A percentile compares a stretch with the other conserved stretches of the same genome.
Conservation (phyloP, 2,113 vertebrate species). For the Thamnaconus septentrionalis region DNA sequence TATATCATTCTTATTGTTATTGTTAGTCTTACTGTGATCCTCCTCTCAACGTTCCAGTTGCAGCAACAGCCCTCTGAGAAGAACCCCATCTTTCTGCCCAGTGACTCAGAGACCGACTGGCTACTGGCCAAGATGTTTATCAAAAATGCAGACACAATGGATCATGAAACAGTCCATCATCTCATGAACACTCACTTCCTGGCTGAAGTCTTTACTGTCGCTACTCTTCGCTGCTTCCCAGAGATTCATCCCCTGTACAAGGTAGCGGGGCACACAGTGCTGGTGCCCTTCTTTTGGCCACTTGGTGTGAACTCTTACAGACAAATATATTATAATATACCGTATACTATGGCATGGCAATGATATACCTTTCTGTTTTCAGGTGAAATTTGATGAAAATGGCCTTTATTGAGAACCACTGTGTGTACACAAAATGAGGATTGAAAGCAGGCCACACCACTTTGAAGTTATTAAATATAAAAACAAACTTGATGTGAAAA, state of each 20-base stretch:
- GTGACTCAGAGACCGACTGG: constrained; percentile 72
- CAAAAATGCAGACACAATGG: constrained; percentile 63
- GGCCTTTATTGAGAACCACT: background rate
- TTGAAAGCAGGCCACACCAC: too few relatives aligned
- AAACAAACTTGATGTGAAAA: background rate
- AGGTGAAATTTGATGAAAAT: background rate
- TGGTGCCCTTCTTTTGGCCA: too few relatives aligned
- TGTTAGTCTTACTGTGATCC: too few relatives aligned
- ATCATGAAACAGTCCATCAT: constrained; percentile 67
- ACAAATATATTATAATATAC: too few relatives aligned
- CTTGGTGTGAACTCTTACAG: background rate
- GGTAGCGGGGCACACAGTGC: constrained; percentile 41
- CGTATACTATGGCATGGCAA: too few relatives aligned
- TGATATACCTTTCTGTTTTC: too few relatives aligned
- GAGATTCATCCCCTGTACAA: constrained; percentile 78
- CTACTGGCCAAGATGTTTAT: constrained; percentile 78
- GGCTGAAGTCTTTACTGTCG: constrained; percentile 67
- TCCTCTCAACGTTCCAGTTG: constrained; percentile 28
- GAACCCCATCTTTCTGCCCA: constrained; percentile 76
- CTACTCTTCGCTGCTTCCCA: constrained; percentile 70
- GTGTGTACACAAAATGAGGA: background rate
- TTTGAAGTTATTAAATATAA: background rate
- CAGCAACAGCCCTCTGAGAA: constrained; percentile 51
- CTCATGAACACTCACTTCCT: constrained; percentile 71
- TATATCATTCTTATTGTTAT: too few relatives aligned